Conservation (phyloP, 2,113 vertebrate species). For the Sminthopsis crassicaudata region DNA sequence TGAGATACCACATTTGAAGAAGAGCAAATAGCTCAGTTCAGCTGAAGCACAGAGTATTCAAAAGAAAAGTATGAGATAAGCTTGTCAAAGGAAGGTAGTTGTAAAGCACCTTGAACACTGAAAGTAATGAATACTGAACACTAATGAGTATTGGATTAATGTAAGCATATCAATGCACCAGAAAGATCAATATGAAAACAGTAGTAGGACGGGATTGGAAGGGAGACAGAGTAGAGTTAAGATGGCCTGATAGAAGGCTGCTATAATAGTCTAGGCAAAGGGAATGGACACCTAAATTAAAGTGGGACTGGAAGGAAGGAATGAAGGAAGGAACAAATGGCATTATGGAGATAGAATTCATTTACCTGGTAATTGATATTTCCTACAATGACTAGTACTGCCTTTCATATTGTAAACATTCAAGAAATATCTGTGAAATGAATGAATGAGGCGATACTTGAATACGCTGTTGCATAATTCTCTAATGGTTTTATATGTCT, state of each 20-base stretch:
- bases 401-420: not conserved
- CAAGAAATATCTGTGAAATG: not conserved
- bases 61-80: not conserved
- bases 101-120: too few species aligned
- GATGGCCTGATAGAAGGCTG: not conserved
- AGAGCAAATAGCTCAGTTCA: not conserved
- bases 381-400: not conserved
- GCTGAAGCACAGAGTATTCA: not conserved
- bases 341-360: not conserved
- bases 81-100: not conserved
- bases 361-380: not conserved
- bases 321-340: not conserved
- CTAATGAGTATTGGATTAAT: not conserved
- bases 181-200: not conserved
- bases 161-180: not conserved
- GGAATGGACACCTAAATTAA: not conserved
- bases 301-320: not conserved
- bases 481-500: not conserved
- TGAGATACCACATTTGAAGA: not conserved
- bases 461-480: not conserved
- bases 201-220: not conserved
- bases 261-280: not conserved
- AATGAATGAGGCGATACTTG: not conserved
- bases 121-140: not conserved
- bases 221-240: not conserved